Evolutionary conservation across 1,140 invertebrate species (phyloP).

Genomic region (Parasteatoda tepidariorum): DNA sequence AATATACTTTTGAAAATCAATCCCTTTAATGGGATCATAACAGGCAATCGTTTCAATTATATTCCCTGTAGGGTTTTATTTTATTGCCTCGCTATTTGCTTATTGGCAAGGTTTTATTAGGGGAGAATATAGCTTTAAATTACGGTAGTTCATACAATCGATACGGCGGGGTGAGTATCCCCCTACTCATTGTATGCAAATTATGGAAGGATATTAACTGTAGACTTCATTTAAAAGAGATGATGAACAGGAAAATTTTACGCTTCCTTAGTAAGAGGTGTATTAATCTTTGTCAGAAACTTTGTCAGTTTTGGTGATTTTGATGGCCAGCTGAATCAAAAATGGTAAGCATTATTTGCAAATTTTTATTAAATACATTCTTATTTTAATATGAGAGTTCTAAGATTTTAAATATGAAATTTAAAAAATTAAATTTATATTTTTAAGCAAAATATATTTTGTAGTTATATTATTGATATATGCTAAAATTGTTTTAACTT

Average conservation of each 20-base stretch:
- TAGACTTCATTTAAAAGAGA: not conserved
- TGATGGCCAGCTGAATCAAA: no score
- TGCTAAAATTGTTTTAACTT: no score
- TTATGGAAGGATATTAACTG: not conserved
- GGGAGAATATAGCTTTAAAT: not conserved
- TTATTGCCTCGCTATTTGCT: not conserved
- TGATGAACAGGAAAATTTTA: not conserved
- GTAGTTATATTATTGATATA: no score
- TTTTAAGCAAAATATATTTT: no score
- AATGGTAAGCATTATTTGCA: no score
- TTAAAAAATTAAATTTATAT: no score
- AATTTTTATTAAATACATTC: no score
- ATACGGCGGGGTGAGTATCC: not conserved
- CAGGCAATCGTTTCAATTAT: constrained; percentile 4
- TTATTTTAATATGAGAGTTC: no score
- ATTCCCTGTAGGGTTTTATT: not conserved
- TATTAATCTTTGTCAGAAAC: not conserved
- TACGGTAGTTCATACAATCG: not conserved
- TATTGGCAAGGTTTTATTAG: not conserved
- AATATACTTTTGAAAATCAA: not conserved
- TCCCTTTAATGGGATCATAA: not conserved
- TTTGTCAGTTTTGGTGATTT: no score
- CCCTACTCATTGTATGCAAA: not conserved
- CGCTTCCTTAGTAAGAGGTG: not conserved
- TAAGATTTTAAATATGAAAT: no score